Base-by-base conservation (phyloP, 2,888 invertebrate species). In the Sclerodermus sp. region DNA sequence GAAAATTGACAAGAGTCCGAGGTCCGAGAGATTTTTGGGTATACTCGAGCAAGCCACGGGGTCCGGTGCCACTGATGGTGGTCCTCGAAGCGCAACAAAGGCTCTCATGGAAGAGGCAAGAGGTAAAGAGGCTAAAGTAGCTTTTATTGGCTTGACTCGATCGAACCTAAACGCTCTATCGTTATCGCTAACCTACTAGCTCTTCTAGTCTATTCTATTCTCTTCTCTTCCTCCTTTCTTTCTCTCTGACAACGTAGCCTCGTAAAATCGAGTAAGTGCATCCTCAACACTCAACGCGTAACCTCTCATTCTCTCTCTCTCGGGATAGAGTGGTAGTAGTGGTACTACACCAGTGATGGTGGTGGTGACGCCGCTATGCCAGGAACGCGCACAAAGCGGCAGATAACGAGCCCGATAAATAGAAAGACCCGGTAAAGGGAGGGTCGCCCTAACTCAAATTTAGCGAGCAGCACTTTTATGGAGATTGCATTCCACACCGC, bases 401-500 rank as follows among this genome's bases (percentile, higher is more conserved):
- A 48, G 51, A 50, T 53, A 58, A 49, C 50, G 45, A 36, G 47
- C 15, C 32, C 29, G 29, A 36, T 44, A 51, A 46, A 49, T 42
- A 47, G 47, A 32, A 31, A 37, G 18, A 14, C 16, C 9, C 12
- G 23, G 23, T 23, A 40, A 13, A 41, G 16, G 38, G 37, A 47
- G 43, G 45, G 42, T 41, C 49, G 50, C 50, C 50, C 47, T 65
- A 66, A 67, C 61, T 69, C 63, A 70, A 66, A 69, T 67, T 64
- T 66, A 34, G 64, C 59, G 52, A 47, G 64, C 60, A 60, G 15
- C 34, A 14, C 42, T 68, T 74, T 75, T 76, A 76, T 73, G 74
- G 66, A 76, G 69, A 76, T 76, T 76, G 75, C 74, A 67, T 71
- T 74, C 71, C 69, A 36, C 48, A 50, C 52, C 48, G 50, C 53